A percentile compares a stretch with the other conserved stretches of the same genome.
Conservation (phyloP, 2,888 invertebrate species). For the Harpalus rubripes region DNA sequence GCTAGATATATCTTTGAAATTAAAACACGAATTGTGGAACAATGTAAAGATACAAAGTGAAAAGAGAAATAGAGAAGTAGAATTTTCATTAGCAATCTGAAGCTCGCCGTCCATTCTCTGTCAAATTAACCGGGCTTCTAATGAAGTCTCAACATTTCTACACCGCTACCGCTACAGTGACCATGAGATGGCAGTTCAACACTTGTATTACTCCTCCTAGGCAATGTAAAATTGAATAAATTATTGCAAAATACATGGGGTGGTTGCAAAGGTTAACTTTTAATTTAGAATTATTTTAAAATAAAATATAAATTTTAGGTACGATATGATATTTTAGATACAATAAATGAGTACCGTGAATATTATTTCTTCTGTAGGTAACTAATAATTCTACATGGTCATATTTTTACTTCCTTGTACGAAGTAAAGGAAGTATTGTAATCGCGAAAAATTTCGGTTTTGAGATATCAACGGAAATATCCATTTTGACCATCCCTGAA, state of each 20-base stretch:
- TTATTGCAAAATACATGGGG: background rate
- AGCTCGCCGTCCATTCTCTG: slow-evolving; percentile 55
- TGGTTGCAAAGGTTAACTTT: background rate
- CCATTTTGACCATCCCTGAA: no score
- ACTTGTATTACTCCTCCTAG: no score
- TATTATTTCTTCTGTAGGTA: no score
- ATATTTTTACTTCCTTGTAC: no score
- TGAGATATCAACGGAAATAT: no score
- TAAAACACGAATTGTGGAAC: background rate
- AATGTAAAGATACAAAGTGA: background rate
- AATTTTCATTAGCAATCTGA: slow-evolving; percentile 40
- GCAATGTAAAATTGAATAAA: no score
- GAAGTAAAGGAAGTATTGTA: no score
- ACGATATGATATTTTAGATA: no score
- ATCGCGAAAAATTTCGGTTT: no score
- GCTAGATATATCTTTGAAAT: background rate
- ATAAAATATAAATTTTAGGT: no score
- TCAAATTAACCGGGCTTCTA: slow-evolving; percentile 58
- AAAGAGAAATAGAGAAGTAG: slow-evolving; percentile 15
- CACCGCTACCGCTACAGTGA: slow-evolving; percentile 15
- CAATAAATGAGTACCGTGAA: no score
- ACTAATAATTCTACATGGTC: no score
- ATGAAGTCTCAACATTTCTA: slow-evolving; percentile 43
- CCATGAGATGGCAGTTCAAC: slow-evolving; percentile 9
- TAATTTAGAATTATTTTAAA: background rate